Percentiles rank a stretch among this genome's conserved stretches.
Conservation (phyloP, 2,888 invertebrate genomes). For the Nephrocerus scutellatus region DNA sequence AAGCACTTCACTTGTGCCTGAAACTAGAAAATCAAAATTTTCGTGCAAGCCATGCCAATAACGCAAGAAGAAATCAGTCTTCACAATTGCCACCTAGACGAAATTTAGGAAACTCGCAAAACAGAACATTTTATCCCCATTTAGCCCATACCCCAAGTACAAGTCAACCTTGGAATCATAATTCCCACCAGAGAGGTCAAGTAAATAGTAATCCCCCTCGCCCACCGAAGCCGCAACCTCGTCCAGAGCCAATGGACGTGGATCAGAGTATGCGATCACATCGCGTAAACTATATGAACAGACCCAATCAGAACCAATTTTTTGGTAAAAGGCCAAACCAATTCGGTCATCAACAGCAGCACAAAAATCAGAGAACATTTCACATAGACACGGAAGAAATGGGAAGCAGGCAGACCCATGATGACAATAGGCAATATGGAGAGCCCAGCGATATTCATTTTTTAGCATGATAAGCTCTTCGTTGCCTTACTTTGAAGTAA, state of each 20-base stretch:
- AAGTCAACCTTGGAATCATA: conserved; percentile 9
- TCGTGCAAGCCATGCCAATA: conserved; percentile 5
- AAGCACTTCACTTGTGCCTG: background rate
- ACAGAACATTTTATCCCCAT: conserved; percentile 11
- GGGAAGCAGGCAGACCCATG: background rate
- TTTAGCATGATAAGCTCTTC: conserved; percentile 12
- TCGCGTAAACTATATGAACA: conserved; percentile 12
- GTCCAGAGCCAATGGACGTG: conserved; percentile 9
- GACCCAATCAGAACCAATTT: conserved; percentile 6
- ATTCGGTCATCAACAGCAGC: background rate
- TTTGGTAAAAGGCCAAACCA: background rate
- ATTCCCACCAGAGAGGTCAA: background rate
- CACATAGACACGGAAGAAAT: conserved; percentile 6
- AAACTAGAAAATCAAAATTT: conserved; percentile 11
- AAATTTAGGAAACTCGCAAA: conserved; percentile 2
- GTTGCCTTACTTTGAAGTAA: conserved; percentile 12
- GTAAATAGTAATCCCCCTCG: conserved; percentile 2
- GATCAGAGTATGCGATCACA: conserved; percentile 7
- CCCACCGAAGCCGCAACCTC: conserved; percentile 6
- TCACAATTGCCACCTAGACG: conserved; percentile 6
- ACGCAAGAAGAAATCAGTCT: conserved; percentile 1
- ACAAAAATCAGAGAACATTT: conserved; percentile 11
- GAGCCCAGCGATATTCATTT: conserved; percentile 9
- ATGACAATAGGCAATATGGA: conserved; percentile 4
- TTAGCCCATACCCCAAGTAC: conserved; percentile 8